phyloP scores from a whole-genome alignment of 2,113 vertebrate species.

The Tychaedon coryphoeus region DNA sequence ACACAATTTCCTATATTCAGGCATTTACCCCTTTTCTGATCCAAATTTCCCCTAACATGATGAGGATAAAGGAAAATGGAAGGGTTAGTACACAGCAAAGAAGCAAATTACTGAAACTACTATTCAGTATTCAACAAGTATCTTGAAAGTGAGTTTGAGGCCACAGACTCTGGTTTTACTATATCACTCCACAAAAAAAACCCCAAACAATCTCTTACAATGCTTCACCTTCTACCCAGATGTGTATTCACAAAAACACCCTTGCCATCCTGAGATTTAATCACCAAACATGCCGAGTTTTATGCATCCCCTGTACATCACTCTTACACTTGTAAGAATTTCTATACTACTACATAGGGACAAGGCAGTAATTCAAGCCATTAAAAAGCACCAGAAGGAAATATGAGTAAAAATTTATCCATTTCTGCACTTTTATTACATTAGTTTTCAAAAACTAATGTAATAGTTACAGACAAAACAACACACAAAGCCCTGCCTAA shows the following conservation, averaged over 20 bases:
- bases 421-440: background rate
- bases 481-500: background rate
- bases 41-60: background rate
- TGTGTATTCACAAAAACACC: background rate
- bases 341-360: background rate
- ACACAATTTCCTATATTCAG: background rate
- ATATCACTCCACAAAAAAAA: background rate
- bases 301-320: background rate
- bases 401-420: background rate
- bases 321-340: background rate
- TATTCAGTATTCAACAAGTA: background rate
- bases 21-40: background rate
- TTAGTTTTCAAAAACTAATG: background rate
- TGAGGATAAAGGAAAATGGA: background rate
- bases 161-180: background rate
- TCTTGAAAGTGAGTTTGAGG: background rate
- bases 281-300: background rate
- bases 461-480: background rate
- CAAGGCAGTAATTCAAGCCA: background rate
- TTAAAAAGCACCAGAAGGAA: background rate
- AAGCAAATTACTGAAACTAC: background rate
- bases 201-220: background rate
- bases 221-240: background rate
- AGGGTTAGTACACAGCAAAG: background rate
- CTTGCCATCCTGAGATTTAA: background rate